Conservation (phyloP, 2,797 vertebrate genomes). For the Leucoraja ocellata region DNA sequence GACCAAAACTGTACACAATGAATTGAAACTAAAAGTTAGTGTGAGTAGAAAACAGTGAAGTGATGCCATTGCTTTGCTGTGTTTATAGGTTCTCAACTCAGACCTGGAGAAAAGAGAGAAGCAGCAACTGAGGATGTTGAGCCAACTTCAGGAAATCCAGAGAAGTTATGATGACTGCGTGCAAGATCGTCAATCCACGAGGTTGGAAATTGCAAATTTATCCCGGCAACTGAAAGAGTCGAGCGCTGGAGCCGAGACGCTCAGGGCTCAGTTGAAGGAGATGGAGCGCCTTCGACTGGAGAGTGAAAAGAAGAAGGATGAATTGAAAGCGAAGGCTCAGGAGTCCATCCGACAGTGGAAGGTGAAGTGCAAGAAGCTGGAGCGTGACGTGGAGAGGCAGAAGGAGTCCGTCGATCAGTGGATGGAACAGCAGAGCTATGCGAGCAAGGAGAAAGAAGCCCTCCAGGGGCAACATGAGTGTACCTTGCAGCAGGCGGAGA, state of each 20-base stretch:
- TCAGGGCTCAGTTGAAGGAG: constrained; percentile 55
- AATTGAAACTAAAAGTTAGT: too few species aligned
- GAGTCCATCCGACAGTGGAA: constrained; percentile 81
- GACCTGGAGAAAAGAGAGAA: constrained; percentile 72
- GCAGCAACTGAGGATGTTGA: constrained; percentile 75
- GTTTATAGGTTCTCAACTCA: constrained; percentile 63
- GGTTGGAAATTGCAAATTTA: constrained; percentile 61
- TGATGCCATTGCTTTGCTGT: constrained; percentile 21
- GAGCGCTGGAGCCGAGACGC: constrained; percentile 58
- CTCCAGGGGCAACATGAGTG: constrained; percentile 66
- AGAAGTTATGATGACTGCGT: constrained; percentile 59
- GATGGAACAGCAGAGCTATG: constrained; percentile 64
- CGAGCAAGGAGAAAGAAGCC: constrained; percentile 69
- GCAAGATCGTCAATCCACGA: constrained; percentile 47
- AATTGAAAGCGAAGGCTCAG: constrained; percentile 77
- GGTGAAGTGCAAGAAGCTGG: constrained; percentile 72
- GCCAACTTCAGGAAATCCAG: constrained; percentile 76
- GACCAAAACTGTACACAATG: too few species aligned
- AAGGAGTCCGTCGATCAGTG: constrained; percentile 53
- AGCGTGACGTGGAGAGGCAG: constrained; percentile 68
- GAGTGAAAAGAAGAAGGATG: constrained; percentile 69
- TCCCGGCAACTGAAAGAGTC: constrained; percentile 63
- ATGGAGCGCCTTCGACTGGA: constrained; percentile 67
- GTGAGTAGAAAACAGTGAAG: not conserved
- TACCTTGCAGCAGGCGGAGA: constrained; percentile 76